phyloP scores from a whole-genome alignment of 2,113 vertebrate genomes.

The Acrocephalus kingi region DNA sequence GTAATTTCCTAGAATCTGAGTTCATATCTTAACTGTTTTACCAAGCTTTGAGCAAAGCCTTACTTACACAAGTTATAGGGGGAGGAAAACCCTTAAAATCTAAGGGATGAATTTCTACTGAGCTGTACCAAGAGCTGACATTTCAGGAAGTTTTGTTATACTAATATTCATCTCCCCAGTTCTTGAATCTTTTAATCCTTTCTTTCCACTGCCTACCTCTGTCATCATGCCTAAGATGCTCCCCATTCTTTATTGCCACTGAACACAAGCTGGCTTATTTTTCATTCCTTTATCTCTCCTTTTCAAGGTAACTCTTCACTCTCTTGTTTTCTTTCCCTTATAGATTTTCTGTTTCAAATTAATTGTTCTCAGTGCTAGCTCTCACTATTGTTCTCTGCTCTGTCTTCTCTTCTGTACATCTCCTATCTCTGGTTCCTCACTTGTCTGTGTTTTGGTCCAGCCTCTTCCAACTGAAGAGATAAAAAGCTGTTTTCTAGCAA shows the following conservation, averaged over 20 bases:
- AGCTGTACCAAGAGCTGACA: background rate
- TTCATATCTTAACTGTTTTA: background rate
- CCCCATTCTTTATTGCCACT: background rate
- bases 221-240: background rate
- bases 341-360: background rate
- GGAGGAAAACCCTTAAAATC: background rate
- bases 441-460: background rate
- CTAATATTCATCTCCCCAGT: background rate
- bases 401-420: background rate
- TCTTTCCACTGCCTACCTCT: background rate
- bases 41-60: background rate
- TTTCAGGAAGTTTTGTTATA: background rate
- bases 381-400: background rate
- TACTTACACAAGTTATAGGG: background rate
- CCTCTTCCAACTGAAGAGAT: background rate
- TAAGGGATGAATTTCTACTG: background rate
- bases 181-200: background rate
- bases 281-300: background rate
- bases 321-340: background rate
- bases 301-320: background rate
- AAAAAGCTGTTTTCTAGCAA: background rate
- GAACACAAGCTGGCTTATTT: background rate
- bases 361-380: background rate
- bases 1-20: background rate
- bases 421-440: background rate